These are phyloP conservation scores for Globodera rostochiensis DNA, from an alignment of 1,140 invertebrate species.

Conservation along the genomic window DNA sequence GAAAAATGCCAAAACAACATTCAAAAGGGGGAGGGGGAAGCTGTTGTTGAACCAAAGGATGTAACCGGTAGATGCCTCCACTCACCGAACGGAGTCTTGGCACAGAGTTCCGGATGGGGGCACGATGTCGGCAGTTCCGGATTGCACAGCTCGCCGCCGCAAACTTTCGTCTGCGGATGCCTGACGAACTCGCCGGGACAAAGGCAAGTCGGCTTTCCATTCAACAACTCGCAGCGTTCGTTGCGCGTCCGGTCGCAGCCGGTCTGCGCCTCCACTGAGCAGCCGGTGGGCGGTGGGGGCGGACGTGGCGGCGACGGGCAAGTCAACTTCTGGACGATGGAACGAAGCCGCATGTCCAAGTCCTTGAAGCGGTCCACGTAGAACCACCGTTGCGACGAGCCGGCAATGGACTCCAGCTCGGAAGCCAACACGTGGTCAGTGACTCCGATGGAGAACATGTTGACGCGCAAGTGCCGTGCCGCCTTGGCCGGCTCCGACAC, in stretches of 20 bases:
- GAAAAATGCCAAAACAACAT: conserved; percentile 14
- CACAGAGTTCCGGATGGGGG: conserved; percentile 59
- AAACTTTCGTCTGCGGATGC: conserved; percentile 61
- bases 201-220: conserved; percentile 52
- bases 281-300: conserved; percentile 35
- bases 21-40: not conserved
- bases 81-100: conserved; percentile 43
- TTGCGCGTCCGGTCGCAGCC: conserved; percentile 63
- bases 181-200: conserved; percentile 58
- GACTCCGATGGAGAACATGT: conserved; percentile 65
- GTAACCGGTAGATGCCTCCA: no score
- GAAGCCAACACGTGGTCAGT: conserved; percentile 64
- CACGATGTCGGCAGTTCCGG: conserved; percentile 61
- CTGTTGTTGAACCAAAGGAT: no score
- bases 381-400: conserved; percentile 55
- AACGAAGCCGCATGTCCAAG: conserved; percentile 62
- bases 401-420: conserved; percentile 62
- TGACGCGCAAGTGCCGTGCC: conserved; percentile 56
- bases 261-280: conserved; percentile 61
- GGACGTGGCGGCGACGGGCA: conserved; percentile 52
- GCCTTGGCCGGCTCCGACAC: conserved; percentile 62
- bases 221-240: conserved; percentile 54
- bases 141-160: conserved; percentile 63
- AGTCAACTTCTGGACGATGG: conserved; percentile 63
- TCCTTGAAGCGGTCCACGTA: conserved; percentile 66